Evolutionary conservation across 1,140 invertebrate genomes (phyloP).

Genomic region (Heliothis subflexa): DNA sequence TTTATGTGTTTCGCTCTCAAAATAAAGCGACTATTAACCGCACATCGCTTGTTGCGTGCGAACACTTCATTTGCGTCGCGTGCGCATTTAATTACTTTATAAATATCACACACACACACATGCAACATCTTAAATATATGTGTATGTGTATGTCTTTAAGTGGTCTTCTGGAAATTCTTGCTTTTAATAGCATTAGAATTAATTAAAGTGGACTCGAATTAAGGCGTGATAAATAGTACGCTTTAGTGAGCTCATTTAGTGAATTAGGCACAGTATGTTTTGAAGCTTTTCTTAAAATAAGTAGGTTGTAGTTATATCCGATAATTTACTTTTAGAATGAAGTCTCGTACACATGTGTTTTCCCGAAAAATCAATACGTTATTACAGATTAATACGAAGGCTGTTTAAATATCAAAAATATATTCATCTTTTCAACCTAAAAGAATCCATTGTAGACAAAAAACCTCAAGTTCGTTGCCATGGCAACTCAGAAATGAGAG

Average conservation of each 20-base stretch:
- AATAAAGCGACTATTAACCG: slow-evolving; percentile 29
- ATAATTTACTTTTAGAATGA: too few species aligned
- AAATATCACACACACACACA: slow-evolving; percentile 28
- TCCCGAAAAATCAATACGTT: too few species aligned
- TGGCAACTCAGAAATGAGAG: background rate
- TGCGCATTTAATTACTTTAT: slow-evolving; percentile 40
- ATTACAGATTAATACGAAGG: too few species aligned
- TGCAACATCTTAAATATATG: background rate
- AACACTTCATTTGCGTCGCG: slow-evolving; percentile 32
- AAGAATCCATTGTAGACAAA: background rate
- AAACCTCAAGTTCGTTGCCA: background rate
- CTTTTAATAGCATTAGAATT: background rate
- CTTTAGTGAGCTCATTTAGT: too few species aligned
- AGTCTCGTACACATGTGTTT: too few species aligned
- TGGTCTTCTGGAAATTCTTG: background rate
- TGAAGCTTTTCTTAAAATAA: too few species aligned
- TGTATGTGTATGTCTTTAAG: background rate
- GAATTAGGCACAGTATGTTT: too few species aligned
- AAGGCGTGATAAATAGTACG: too few species aligned
- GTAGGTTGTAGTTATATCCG: too few species aligned
- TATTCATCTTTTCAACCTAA: too few species aligned
- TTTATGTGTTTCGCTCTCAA: slow-evolving; percentile 1
- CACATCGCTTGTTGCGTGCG: slow-evolving; percentile 25
- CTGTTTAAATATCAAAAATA: too few species aligned
- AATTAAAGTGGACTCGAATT: too few species aligned